Percentiles rank a stretch among this genome's conserved stretches.
Conservation (phyloP, 2,113 vertebrate species). For the Paradisaea rubra region DNA sequence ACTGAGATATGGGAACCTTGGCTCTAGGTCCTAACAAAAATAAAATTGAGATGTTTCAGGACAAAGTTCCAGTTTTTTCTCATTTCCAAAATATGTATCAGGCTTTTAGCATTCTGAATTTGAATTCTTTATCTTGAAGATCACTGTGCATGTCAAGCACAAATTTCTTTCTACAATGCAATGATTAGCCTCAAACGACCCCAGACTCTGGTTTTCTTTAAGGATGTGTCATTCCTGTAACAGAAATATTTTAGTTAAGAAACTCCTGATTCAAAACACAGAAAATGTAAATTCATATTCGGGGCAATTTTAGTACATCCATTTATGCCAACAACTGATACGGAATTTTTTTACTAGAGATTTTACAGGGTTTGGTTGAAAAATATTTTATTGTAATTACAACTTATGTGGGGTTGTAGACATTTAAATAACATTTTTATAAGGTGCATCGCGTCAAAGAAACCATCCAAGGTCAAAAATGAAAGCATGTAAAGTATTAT, state of each 20-base stretch:
- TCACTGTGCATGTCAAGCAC: not conserved
- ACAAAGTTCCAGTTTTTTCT: not conserved
- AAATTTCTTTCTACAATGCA: not conserved
- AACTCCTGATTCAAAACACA: not conserved
- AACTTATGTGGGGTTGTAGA: not conserved
- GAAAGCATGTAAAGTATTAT: not conserved
- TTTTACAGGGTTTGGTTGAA: constrained; percentile 11
- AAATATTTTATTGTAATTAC: constrained; percentile 33
- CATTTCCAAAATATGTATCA: not conserved
- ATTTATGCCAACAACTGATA: not conserved
- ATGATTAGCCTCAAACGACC: not conserved
- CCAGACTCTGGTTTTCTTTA: not conserved
- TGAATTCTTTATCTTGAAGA: not conserved
- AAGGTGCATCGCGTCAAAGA: not conserved
- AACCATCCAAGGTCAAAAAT: constrained; percentile 46
- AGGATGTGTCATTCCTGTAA: not conserved
- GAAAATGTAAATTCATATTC: not conserved
- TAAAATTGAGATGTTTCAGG: not conserved
- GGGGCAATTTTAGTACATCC: not conserved
- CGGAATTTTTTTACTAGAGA: not conserved
- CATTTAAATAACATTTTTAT: constrained; percentile 34
- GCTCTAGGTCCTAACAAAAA: not conserved
- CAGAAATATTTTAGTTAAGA: not conserved
- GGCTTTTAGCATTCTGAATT: not conserved
- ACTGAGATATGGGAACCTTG: not conserved